phyloP scores from a whole-genome alignment of 2,797 vertebrate species.

The Percopsis omiscomaycus region DNA sequence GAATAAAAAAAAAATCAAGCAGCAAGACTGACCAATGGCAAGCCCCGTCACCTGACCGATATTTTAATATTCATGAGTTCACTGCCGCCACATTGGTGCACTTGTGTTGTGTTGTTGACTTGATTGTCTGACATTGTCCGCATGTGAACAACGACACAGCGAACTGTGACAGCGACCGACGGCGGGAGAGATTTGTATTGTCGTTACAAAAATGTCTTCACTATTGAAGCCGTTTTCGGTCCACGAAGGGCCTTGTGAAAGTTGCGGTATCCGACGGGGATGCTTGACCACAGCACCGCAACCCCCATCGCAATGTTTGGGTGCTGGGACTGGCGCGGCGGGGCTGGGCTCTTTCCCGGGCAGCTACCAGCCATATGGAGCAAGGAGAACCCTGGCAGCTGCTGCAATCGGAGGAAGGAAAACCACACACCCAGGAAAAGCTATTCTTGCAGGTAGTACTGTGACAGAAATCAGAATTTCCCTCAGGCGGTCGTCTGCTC shows the following conservation, averaged over 20 bases:
- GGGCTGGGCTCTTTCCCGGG: constrained; percentile 44
- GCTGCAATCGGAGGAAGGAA: constrained; percentile 72
- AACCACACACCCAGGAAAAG: constrained; percentile 77
- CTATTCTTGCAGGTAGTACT: constrained; percentile 78
- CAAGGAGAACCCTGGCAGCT: constrained; percentile 67
- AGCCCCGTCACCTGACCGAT: constrained; percentile 45
- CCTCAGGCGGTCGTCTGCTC: neutral
- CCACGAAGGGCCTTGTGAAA: constrained; percentile 69
- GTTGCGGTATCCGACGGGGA: constrained; percentile 52
- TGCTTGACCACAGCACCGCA: constrained; percentile 36
- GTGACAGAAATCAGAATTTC: neutral
- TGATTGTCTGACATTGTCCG: constrained; percentile 43
- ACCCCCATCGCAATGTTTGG: constrained; percentile 36
- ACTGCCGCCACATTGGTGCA: constrained; percentile 42
- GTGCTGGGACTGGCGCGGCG: constrained; percentile 33
- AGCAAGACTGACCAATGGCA: constrained; percentile 48
- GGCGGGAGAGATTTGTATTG: neutral
- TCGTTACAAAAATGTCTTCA: constrained; percentile 70
- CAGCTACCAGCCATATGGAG: constrained; percentile 42
- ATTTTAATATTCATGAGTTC: constrained; percentile 65
- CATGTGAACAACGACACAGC: neutral
- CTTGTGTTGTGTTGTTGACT: constrained; percentile 48
- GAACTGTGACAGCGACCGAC: constrained; percentile 1
- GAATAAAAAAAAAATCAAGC: constrained; percentile 20
- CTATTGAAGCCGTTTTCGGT: constrained; percentile 75